phyloP scores from a whole-genome alignment of 2,797 vertebrate species.

The Lutjanus argentimaculatus region DNA sequence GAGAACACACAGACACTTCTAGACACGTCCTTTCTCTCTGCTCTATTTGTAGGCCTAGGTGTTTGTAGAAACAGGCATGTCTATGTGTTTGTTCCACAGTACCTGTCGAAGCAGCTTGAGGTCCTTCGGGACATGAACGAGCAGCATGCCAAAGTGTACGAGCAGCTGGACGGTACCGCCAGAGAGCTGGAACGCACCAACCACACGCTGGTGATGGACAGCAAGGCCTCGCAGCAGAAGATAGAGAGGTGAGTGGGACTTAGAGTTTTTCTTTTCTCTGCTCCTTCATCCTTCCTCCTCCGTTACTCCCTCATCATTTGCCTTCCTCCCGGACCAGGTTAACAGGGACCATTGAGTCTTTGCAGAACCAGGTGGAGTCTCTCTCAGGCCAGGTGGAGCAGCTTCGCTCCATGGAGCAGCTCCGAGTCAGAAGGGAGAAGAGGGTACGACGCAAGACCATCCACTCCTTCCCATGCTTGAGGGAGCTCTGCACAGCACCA shows the following conservation, averaged over 20 bases:
- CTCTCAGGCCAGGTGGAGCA: conserved; percentile 94
- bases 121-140: conserved; percentile 97
- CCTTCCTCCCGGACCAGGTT: conserved; percentile 79
- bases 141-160: conserved; percentile 97
- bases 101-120: conserved; percentile 85
- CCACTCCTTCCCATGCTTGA: conserved; percentile 94
- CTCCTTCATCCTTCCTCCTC: too few relatives aligned
- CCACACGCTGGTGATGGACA: conserved; percentile 93
- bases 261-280: accelerated
- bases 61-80: background rate
- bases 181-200: conserved; percentile 95
- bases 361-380: conserved; percentile 95
- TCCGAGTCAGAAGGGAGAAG: conserved; percentile 91
- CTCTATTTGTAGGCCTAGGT: too few relatives aligned
- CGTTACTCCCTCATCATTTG: background rate
- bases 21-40: too few relatives aligned
- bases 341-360: conserved; percentile 90
- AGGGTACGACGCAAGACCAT: conserved; percentile 95
- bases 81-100: conserved; percentile 55
- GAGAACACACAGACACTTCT: too few relatives aligned
- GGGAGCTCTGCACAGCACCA: conserved; percentile 90
- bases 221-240: conserved; percentile 84
- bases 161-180: conserved; percentile 96
- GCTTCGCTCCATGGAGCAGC: conserved; percentile 91
- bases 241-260: conserved; percentile 69